Percentiles rank a stretch among this genome's conserved stretches.
Evolutionary conservation across 2,113 vertebrate species (phyloP).

Genomic region (Rutilus rutilus): DNA sequence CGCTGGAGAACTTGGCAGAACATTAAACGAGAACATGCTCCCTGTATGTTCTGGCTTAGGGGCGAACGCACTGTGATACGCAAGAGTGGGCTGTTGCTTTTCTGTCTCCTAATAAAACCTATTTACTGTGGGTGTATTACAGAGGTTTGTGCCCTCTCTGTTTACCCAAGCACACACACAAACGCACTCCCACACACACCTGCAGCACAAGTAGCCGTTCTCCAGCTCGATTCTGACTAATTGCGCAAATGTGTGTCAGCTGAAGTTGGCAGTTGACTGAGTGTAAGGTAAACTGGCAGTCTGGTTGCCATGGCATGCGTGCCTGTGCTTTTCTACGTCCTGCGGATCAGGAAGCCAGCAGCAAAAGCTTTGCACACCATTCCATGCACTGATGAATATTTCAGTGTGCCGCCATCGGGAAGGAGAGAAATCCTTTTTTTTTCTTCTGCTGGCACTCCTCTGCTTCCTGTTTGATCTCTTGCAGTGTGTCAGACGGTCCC

Average conservation of each 20-base stretch:
- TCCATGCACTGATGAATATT: slow-evolving; percentile 69
- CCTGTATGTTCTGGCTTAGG: slow-evolving; percentile 57
- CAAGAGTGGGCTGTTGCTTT: slow-evolving; percentile 51
- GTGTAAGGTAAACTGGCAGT: slow-evolving; percentile 43
- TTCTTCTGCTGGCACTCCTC: slow-evolving; percentile 34
- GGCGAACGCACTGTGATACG: slow-evolving; percentile 50
- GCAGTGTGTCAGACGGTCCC: slow-evolving; percentile 62
- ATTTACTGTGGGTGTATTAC: slow-evolving; percentile 28
- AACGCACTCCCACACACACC: slow-evolving; percentile 35
- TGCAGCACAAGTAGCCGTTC: slow-evolving; percentile 25
- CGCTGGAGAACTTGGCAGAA: slow-evolving; percentile 65
- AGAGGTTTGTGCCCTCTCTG: slow-evolving; percentile 29
- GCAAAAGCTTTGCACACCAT: slow-evolving; percentile 62
- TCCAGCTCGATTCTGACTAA: slow-evolving; percentile 41
- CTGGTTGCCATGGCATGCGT: background rate
- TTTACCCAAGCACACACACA: background rate
- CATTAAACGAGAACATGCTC: slow-evolving; percentile 64
- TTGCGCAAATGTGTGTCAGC: slow-evolving; percentile 44
- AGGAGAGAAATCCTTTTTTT: slow-evolving; percentile 62
- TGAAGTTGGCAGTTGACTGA: slow-evolving; percentile 40
- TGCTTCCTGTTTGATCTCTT: slow-evolving; percentile 62
- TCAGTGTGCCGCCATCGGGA: slow-evolving; percentile 53
- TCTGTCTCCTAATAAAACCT: slow-evolving; percentile 36
- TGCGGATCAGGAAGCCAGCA: slow-evolving; percentile 47
- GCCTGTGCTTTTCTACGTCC: slow-evolving; percentile 12